These are phyloP conservation scores for Drosophila dunni DNA, from an alignment of 1,140 invertebrate species.

Conservation along the genomic window DNA sequence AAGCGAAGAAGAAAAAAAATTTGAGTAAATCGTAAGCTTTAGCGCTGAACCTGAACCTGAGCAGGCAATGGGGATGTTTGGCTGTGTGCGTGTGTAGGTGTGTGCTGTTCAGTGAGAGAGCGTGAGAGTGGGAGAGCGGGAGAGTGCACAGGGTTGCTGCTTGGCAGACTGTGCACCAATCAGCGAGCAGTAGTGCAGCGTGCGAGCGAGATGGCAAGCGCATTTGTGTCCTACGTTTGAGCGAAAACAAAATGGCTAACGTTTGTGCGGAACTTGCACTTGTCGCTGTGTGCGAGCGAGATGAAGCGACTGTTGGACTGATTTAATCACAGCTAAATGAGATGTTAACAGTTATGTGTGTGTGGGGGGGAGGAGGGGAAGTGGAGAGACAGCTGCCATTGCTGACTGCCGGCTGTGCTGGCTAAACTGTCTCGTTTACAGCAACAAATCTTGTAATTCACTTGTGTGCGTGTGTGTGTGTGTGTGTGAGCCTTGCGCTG, in stretches of 20 bases:
- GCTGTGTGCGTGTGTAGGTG: not conserved
- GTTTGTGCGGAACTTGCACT: slow-evolving; percentile 43
- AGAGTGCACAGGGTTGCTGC: slow-evolving; percentile 4
- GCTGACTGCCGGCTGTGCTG: slow-evolving; percentile 54
- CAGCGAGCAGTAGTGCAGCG: slow-evolving; percentile 46
- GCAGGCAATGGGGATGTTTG: not conserved
- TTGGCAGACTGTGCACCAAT: slow-evolving; percentile 45
- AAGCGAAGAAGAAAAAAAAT: not conserved
- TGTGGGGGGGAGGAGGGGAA: not conserved
- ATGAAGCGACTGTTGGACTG: slow-evolving; percentile 31
- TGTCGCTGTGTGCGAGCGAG: slow-evolving; percentile 43
- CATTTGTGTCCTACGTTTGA: not conserved
- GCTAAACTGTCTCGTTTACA: slow-evolving; percentile 80
- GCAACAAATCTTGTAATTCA: slow-evolving; percentile 79
- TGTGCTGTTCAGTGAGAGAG: not conserved
- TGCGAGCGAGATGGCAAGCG: slow-evolving; percentile 47
- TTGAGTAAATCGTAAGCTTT: not conserved
- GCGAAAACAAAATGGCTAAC: slow-evolving; percentile 79
- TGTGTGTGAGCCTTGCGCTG: slow-evolving; percentile 47
- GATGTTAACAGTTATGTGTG: slow-evolving; percentile 29
- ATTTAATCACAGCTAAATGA: slow-evolving; percentile 56
- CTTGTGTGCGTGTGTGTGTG: slow-evolving; percentile 24
- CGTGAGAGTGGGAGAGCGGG: not conserved
- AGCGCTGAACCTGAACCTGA: slow-evolving; percentile 8
- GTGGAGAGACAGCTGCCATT: slow-evolving; percentile 16